Evolutionary conservation across 2,113 vertebrate species (phyloP).

Genomic region (Pachypanchax playfairii): DNA sequence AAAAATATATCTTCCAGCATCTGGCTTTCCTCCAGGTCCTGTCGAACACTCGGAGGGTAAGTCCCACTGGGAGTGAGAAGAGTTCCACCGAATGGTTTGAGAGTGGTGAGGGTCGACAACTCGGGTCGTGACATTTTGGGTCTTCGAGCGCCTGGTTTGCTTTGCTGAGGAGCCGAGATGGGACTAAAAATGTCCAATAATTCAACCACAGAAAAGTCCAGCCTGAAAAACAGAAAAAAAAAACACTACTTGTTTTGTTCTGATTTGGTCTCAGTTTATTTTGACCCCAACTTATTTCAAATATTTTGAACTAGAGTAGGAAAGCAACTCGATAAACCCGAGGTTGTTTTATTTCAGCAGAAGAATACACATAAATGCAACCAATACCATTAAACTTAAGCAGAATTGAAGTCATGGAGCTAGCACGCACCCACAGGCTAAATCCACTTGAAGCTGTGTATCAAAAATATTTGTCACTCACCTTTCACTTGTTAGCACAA

Average conservation of each 20-base stretch:
- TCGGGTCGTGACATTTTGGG: constrained; percentile 21
- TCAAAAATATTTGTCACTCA: constrained; percentile 32
- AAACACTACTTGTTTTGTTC: constrained; percentile 3
- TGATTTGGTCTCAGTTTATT: not conserved
- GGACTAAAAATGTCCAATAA: constrained; percentile 86
- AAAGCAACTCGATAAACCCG: constrained; percentile 24
- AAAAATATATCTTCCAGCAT: constrained; percentile 97
- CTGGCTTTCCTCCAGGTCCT: constrained; percentile 84
- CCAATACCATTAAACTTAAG: constrained; percentile 14
- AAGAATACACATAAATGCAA: constrained; percentile 25
- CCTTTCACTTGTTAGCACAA: constrained; percentile 56
- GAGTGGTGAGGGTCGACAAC: constrained; percentile 19
- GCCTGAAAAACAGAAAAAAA: constrained; percentile 68
- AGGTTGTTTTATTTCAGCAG: constrained; percentile 11
- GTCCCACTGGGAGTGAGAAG: constrained; percentile 22
- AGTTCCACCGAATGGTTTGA: constrained; percentile 28
- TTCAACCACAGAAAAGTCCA: constrained; percentile 83
- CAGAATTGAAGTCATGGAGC: constrained; percentile 2
- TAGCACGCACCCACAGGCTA: constrained; percentile 13
- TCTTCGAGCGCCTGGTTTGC: constrained; percentile 33
- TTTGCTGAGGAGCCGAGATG: constrained; percentile 47
- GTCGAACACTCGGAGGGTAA: constrained; percentile 49
- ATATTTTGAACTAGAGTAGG: constrained; percentile 5
- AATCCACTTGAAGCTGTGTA: constrained; percentile 1
- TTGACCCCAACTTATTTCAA: constrained; percentile 13